Evolutionary conservation across 2,797 vertebrate species (phyloP), one percentile per base, ranked within the genome.

Genomic region (Sebastes itinus): DNA sequence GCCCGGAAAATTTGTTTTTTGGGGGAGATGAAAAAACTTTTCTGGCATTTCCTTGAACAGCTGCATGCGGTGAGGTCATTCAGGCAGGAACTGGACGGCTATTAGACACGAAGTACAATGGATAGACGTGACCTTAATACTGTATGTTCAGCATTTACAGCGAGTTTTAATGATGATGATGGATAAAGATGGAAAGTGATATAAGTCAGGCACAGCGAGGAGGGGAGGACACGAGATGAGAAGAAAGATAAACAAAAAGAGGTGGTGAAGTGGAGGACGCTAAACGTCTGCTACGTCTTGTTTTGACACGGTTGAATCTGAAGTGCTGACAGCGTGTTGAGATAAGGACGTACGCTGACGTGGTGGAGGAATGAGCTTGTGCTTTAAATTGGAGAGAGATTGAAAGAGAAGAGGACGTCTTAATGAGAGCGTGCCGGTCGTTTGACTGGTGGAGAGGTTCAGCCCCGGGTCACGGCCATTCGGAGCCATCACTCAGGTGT

Each of bases 31-130:
- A 61, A 62, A 78, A 78, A 63, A n/a, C 0, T 30, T 86, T 83
- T 65, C 65, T 78, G 71, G 77, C 56, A 63, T 80, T 83, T 75
- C n/a, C 59, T 71, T 20, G 5, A 82, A 77, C 82, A 90, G 78
- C 88, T 93, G 81, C 69, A 7, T 10, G 20, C 8, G 5, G 49
- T 78, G 76, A 85, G 71, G 83, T 82, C 83, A 86, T 32, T 52
- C 73, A 46, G 72, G 74, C 66, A 80, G 73, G 74, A 85, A 85
- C 11, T 75, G 75, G 55, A 75, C 20, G 33, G 69, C 78, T 78
- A 49, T 77, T 58, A 80, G 67, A 63, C 28, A 3, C 10, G 0
- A 27, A 65, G 63, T n/a, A 70, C 77, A 72, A 72, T 16, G 13
- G 58, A 71, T 13, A 55, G 30, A 87, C 55, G 18, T 67, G 65